Conservation (phyloP, 2,797 vertebrate species). For the Orestias chungarensis region DNA sequence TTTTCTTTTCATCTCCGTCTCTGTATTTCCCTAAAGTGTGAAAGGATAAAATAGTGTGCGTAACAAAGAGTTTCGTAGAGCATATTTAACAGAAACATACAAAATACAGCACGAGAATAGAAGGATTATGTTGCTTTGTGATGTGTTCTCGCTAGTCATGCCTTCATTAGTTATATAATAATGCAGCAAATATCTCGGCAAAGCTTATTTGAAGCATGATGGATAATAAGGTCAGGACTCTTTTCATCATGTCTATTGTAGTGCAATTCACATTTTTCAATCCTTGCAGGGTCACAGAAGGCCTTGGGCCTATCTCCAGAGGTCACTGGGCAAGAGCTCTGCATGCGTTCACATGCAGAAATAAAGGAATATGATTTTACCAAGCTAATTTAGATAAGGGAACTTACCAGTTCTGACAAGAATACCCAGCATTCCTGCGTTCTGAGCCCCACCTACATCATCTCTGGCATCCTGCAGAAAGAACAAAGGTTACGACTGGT, state of each 20-base stretch:
- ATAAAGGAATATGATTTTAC: not conserved
- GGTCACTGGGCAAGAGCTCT: not conserved
- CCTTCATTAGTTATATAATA: too few species aligned
- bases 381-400: not conserved
- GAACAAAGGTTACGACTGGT: not conserved
- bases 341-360: not conserved
- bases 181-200: too few species aligned
- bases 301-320: too few species aligned
- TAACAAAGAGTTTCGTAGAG: too few species aligned
- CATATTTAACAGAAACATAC: not conserved
- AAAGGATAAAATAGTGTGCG: not conserved
- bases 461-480: constrained; percentile 88
- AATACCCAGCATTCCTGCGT: constrained; percentile 90
- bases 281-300: too few species aligned
- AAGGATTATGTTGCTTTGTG: too few species aligned
- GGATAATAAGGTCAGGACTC: too few species aligned
- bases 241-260: too few species aligned
- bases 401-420: constrained; percentile 87
- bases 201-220: too few species aligned
- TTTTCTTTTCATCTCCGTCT: constrained; percentile 88
- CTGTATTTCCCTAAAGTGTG: constrained; percentile 91
- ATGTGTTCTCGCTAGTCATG: too few species aligned
- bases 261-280: too few species aligned
- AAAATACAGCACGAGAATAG: too few species aligned
- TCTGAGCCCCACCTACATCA: constrained; percentile 93